These are phyloP conservation scores for Trinorchestia longiramus DNA, from an alignment of 1,140 invertebrate species.

Conservation along the genomic window DNA sequence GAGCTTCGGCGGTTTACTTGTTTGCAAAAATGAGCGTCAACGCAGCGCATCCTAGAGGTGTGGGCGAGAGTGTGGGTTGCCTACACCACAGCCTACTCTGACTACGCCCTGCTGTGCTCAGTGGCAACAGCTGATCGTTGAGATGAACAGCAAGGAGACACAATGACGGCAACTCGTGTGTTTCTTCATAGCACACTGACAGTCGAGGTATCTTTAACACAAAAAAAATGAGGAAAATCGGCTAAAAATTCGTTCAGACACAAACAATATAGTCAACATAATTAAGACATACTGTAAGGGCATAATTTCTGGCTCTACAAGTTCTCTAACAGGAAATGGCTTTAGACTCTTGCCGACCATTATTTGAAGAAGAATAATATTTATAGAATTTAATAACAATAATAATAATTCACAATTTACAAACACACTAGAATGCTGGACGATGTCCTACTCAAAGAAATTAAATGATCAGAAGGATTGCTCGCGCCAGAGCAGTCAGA, in stretches of 20 bases:
- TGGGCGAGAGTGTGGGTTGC: not conserved
- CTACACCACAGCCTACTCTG: not conserved
- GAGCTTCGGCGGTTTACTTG: not conserved
- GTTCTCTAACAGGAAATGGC: too few species aligned
- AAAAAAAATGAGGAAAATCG: not conserved
- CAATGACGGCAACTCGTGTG: not conserved
- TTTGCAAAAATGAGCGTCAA: not conserved
- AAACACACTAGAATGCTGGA: too few species aligned
- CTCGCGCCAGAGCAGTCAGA: too few species aligned
- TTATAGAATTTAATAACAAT: too few species aligned
- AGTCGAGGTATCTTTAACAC: not conserved
- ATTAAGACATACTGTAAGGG: too few species aligned
- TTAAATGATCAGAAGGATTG: too few species aligned
- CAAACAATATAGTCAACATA: not conserved
- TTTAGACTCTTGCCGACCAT: too few species aligned
- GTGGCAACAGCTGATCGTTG: not conserved
- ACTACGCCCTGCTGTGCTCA: not conserved
- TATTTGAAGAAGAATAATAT: too few species aligned
- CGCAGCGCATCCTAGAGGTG: not conserved
- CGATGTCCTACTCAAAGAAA: too few species aligned
- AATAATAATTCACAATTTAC: too few species aligned
- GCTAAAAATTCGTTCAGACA: not conserved
- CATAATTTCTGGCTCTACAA: too few species aligned
- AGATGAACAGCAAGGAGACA: not conserved
- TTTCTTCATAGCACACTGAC: not conserved